Evolutionary conservation across 2,113 vertebrate genomes (phyloP), one percentile per base, ranked within the genome.

Genomic region (Passer domesticus): DNA sequence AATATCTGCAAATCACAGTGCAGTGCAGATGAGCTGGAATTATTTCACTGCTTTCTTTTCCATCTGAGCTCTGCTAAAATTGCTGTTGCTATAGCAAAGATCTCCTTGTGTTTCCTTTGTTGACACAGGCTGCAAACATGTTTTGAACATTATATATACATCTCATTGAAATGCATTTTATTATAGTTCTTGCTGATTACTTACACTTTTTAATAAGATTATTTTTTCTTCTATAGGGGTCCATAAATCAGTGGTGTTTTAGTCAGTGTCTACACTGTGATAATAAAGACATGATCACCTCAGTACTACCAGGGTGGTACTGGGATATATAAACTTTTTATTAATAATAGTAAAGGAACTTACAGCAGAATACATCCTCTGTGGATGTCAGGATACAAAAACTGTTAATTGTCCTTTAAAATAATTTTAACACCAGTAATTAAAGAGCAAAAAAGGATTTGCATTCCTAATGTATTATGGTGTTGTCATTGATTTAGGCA

Each of bases 401-500:
- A 25, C 28, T 89, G 58, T 66, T 62, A 23, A 85, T 66, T 72
- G 44, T 90, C 88, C 67, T 78, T 82, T 87, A 84, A 83, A 56
- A 50, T 47, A 76, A 82, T 89, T 75, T 59, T 74, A 79, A 79
- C 44, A 6, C 74, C 49, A 80, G 77, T 85, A 64, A 87, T 81
- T 89, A 74, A 84, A 62, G 55, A 89, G 22, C 4, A 0, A 80
- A 43, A 39, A 11, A 74, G 70, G 27, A 58, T 67, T 80, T 90
- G 37, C 75, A 49, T 96, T 93, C 95, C 96, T 98, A 98, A 98
- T 98, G 35, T 94, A 5, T 96, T 97, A 95, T 98, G 97, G 97
- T 98, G 43, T 99, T 98, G 98, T 98, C 98, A 98, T 98, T 98
- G 97, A 98, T 99, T 96, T 98, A 99, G 99, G 99, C 99, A 94